Percentiles rank a stretch among this genome's conserved stretches.
phyloP scores from a whole-genome alignment of 2,888 invertebrate genomes.

The Ptychoptera contaminata region DNA sequence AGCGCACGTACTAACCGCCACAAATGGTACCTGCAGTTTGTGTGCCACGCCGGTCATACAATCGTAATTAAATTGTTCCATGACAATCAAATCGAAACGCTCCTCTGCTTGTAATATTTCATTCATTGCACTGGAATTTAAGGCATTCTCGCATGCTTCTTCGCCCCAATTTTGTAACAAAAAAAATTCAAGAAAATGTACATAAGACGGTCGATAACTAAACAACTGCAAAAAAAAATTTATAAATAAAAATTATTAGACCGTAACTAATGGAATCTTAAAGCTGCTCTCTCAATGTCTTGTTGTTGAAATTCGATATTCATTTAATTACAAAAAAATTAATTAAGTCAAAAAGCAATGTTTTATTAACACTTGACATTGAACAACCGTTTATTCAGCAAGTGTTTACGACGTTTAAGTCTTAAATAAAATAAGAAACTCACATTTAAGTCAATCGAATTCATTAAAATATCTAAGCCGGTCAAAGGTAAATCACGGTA shows the following conservation, averaged over 20 bases:
- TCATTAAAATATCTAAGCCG: slow-evolving; percentile 17
- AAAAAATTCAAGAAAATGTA: slow-evolving; percentile 14
- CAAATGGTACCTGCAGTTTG: slow-evolving; percentile 41
- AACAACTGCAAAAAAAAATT: too few relatives aligned
- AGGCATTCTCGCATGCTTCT: slow-evolving; percentile 16
- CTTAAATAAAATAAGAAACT: slow-evolving; percentile 5
- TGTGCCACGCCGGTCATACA: slow-evolving; percentile 47
- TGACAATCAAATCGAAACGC: slow-evolving; percentile 46
- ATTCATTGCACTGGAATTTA: slow-evolving; percentile 18
- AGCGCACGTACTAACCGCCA: slow-evolving; percentile 38
- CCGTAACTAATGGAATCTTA: too few relatives aligned
- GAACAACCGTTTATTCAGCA: too few relatives aligned
- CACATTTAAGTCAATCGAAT: slow-evolving; percentile 25
- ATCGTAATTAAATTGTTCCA: slow-evolving; percentile 53
- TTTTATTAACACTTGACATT: too few relatives aligned
- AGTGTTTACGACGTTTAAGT: slow-evolving; percentile 27
- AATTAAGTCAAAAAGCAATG: too few relatives aligned
- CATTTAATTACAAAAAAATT: too few relatives aligned
- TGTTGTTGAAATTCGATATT: too few relatives aligned
- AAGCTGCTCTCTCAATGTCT: too few relatives aligned
- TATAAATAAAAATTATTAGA: too few relatives aligned
- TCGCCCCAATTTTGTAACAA: slow-evolving; percentile 21
- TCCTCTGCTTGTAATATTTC: slow-evolving; percentile 20
- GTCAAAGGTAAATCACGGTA: slow-evolving; percentile 25
- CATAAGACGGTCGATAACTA: too few relatives aligned